These are phyloP conservation scores for Psophia crepitans DNA, from an alignment of 2,113 vertebrate species.

Conservation along the genomic window DNA sequence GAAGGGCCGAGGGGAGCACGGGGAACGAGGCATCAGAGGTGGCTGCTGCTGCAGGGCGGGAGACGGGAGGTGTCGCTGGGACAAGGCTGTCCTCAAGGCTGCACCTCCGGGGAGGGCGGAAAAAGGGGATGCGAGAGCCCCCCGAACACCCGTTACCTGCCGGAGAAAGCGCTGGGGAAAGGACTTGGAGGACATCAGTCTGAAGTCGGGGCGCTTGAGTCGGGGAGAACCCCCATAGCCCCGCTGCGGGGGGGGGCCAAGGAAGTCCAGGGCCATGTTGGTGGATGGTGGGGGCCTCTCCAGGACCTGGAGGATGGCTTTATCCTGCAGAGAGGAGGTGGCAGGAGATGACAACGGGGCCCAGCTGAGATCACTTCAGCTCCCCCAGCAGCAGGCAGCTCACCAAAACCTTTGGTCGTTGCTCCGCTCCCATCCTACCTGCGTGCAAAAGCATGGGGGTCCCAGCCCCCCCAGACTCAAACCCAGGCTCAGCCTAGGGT, in stretches of 20 bases:
- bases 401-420: neutral
- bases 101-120: neutral
- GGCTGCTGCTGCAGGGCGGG: constrained; percentile 62
- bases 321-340: constrained; percentile 68
- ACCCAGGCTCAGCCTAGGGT: neutral
- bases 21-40: constrained; percentile 57
- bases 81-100: neutral
- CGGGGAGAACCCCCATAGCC: constrained; percentile 36
- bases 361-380: neutral
- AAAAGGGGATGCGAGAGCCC: neutral
- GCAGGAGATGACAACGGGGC: neutral
- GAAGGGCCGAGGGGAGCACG: constrained; percentile 67
- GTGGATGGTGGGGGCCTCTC: constrained; percentile 65
- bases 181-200: constrained; percentile 60
- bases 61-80: neutral
- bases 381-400: neutral
- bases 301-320: constrained; percentile 81
- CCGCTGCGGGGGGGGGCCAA: constrained; percentile 55
- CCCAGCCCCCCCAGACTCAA: neutral
- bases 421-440: neutral
- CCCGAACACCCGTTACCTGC: constrained; percentile 70
- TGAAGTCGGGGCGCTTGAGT: constrained; percentile 50
- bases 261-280: constrained; percentile 55
- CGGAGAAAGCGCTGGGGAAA: constrained; percentile 70
- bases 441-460: neutral